Evolutionary conservation across 2,888 invertebrate genomes (phyloP).

Genomic region (Amiota minor): DNA sequence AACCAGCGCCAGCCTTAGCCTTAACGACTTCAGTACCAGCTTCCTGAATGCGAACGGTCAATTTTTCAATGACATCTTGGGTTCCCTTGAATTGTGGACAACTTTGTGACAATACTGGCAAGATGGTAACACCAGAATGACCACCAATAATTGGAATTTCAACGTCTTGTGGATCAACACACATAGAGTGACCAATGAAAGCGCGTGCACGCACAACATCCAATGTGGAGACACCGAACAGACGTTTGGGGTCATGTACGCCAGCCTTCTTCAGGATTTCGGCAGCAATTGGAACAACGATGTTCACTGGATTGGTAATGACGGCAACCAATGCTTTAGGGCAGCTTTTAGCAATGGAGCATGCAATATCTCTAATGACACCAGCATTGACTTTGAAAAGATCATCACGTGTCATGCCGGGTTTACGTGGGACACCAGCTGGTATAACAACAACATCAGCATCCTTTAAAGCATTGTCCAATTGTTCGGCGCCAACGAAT

Average conservation of each 20-base stretch:
- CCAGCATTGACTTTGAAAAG: slow-evolving; percentile 99
- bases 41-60: slow-evolving; percentile 96
- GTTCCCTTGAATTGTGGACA: slow-evolving; percentile 87
- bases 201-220: slow-evolving; percentile 96
- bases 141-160: slow-evolving; percentile 97
- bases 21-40: slow-evolving; percentile 95
- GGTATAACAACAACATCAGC: slow-evolving; percentile 94
- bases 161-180: slow-evolving; percentile 87
- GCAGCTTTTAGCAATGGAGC: slow-evolving; percentile 84
- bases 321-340: slow-evolving; percentile 96
- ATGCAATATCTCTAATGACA: slow-evolving; percentile 91
- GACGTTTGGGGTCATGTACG: slow-evolving; percentile 90
- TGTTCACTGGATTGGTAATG: slow-evolving; percentile 99
- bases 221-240: slow-evolving; percentile 97
- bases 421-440: slow-evolving; percentile 98
- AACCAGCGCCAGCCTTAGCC: slow-evolving; percentile 99
- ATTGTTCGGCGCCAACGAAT: slow-evolving; percentile 84
- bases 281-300: slow-evolving; percentile 97
- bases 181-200: slow-evolving; percentile 95
- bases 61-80: slow-evolving; percentile 85
- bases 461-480: slow-evolving; percentile 83
- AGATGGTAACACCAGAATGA: slow-evolving; percentile 98
- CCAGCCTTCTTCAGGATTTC: slow-evolving; percentile 94
- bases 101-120: slow-evolving; percentile 95
- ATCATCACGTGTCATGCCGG: slow-evolving; percentile 99